Base-by-base conservation (phyloP, 2,113 vertebrate genomes). In the Myanophis thanlyinensis region DNA sequence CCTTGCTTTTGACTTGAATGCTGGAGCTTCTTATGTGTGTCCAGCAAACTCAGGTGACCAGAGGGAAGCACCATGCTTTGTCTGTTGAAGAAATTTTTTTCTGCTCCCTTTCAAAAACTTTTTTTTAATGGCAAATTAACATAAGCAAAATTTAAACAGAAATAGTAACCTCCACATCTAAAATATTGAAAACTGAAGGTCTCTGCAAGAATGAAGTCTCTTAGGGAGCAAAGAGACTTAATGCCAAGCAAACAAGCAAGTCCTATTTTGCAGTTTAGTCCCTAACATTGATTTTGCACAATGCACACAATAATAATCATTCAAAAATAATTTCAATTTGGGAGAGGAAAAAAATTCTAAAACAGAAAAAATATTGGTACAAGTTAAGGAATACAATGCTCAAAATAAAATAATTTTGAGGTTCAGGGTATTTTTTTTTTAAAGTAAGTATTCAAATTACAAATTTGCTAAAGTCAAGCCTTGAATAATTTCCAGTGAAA, bases 261-360 rank as follows among this genome's bases (percentile, higher is more conserved):
- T 35, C 44, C 2, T 40, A 25, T 47, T 51, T 94, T 96, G 49
- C 23, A 93, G 95, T 95, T 95, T 95, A 84, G 94, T 87, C 95
- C 40, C 5, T 85, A 47, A 10, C 30, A 86, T 94, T 94, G 95
- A 93, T 89, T 93, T 95, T 95, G 84, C n/a, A 95, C 47, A 95
- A 96, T 96, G 96, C 94, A 97, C 91, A 96, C 7, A 95, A 95
- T 94, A 97, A 94, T 96, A 95, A 95, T 93, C 67, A 48, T 12
- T 96, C 84, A 88, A 93, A 93, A 89, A 30, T 13, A 53, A 95
- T 95, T 93, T 93, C 84, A 92, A 48, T 91, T 95, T 93, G 5
- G 54, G 59, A 89, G 67, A 93, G n/a, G 88, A 48, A 56, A 18
- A 18, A 85, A 95, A 89, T 25, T 93, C 92, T 90, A 53, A 80